Evolutionary conservation across 2,888 invertebrate genomes (phyloP), one percentile per base, ranked within the genome.

Genomic region (Pristionchus japonicus): DNA sequence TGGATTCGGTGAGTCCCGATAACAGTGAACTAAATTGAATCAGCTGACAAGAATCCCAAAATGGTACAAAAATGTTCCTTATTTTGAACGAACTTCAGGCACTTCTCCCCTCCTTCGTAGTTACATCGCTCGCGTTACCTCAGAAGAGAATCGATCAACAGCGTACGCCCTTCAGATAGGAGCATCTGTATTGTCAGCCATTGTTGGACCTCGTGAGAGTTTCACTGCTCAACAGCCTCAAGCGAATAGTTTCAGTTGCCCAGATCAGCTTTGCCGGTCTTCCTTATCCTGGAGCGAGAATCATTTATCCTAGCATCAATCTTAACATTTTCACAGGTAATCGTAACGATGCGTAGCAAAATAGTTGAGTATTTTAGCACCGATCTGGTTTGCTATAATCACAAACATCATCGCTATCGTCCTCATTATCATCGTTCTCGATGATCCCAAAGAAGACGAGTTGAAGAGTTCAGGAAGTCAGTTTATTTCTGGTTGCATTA

Each of bases 351-450:
- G n/a, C n/a, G n/a, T n/a, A n/a, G n/a, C n/a, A n/a, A n/a, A n/a
- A n/a, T n/a, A n/a, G n/a, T n/a, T n/a, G n/a, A n/a, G n/a, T 67
- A 11, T 49, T 31, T 1, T 27, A 77, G 77, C 77, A 23, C 77
- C 77, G 17, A 37, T 77, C 77, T 77, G 77, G 77, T 77, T 77
- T 31, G 43, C 43, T 3, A n/a, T 40, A 9, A 77, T 77, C 40
- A 43, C 77, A 43, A 77, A 77, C 40, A n/a, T 43, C 7, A n/a
- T 77, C 23, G 77, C 77, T 17, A 77, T 77, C 77, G 77, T 77
- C 4, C 23, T 77, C 40, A 77, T 40, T 43, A 37, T 43, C 77
- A n/a, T 43, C 20, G 37, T 37, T 31, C 34, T 67, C 15, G 64
- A 67, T 27, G 64, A 67, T 31, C 64, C 64, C 6, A 27, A 67